These are phyloP conservation scores for Chymomyza procnemis DNA, from an alignment of 2,888 invertebrate species.

Conservation along the genomic window DNA sequence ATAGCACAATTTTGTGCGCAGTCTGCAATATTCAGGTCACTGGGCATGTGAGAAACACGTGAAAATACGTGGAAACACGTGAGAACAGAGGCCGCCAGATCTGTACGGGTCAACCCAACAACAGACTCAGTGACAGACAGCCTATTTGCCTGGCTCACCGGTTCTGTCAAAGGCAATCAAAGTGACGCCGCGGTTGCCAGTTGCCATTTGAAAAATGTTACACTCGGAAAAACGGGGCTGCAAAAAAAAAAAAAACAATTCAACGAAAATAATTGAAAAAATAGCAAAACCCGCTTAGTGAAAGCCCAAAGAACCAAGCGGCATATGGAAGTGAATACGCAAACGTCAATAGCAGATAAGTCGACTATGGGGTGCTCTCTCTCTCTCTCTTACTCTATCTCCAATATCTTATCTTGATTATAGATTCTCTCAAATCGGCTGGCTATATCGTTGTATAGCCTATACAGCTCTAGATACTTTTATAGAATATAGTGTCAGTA, in stretches of 20 bases:
- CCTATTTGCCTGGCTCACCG: neutral
- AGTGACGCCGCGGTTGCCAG: neutral
- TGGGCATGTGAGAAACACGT: neutral
- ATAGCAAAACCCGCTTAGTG: too few species aligned
- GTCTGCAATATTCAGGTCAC: constrained; percentile 8
- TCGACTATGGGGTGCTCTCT: too few species aligned
- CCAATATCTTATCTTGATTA: too few species aligned
- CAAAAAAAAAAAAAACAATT: neutral
- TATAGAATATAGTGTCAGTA: too few species aligned
- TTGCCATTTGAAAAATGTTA: neutral
- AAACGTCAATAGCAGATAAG: too few species aligned
- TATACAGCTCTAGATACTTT: too few species aligned
- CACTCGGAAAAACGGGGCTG: too few species aligned
- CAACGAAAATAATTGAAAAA: neutral
- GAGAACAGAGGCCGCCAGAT: neutral
- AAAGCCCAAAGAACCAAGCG: neutral
- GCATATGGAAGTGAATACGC: too few species aligned
- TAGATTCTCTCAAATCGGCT: too few species aligned
- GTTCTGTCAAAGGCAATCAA: constrained; percentile 2
- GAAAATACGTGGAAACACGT: neutral
- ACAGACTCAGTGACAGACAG: neutral
- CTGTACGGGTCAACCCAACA: neutral
- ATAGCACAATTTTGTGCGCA: neutral
- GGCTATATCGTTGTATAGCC: too few species aligned
- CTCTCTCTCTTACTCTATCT: too few species aligned